Evolutionary conservation across 2,888 invertebrate genomes (phyloP).

Genomic region (Thyatira batis): DNA sequence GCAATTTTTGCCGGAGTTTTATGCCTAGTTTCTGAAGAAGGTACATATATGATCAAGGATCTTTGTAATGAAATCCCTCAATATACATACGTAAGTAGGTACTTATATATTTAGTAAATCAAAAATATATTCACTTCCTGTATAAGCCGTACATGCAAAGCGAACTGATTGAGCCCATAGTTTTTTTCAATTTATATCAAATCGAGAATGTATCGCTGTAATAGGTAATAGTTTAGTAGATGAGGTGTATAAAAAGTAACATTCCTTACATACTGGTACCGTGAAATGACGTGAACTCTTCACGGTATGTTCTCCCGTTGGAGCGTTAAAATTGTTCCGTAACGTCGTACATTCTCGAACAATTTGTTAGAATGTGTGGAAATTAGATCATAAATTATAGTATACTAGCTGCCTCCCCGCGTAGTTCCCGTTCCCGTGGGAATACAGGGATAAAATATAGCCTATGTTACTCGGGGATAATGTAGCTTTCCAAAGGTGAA

Average conservation of each 20-base stretch:
- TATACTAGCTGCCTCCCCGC: too few species aligned
- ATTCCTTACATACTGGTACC: conserved; percentile 65
- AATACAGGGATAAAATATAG: too few species aligned
- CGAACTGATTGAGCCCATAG: conserved; percentile 11
- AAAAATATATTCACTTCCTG: not conserved
- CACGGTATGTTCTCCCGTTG: conserved; percentile 55
- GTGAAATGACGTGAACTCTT: conserved; percentile 60
- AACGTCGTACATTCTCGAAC: conserved; percentile 30
- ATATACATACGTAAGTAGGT: too few species aligned
- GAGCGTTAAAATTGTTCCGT: conserved; percentile 67
- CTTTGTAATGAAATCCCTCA: too few species aligned
- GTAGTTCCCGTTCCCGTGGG: too few species aligned
- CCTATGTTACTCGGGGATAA: too few species aligned
- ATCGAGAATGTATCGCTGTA: conserved; percentile 56
- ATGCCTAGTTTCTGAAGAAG: too few species aligned
- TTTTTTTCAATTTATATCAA: conserved; percentile 49
- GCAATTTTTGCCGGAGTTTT: too few species aligned
- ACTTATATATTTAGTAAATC: not conserved
- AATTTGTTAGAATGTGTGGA: conserved; percentile 11
- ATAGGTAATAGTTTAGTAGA: conserved; percentile 51
- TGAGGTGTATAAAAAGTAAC: conserved; percentile 57
- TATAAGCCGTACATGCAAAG: not conserved
- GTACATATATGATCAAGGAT: too few species aligned
- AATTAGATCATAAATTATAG: not conserved
- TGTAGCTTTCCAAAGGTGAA: too few species aligned